A percentile compares a stretch with the other conserved stretches of the same genome.
Conservation (phyloP, 2,888 invertebrate species). For the Herminia tarsipennalis region DNA sequence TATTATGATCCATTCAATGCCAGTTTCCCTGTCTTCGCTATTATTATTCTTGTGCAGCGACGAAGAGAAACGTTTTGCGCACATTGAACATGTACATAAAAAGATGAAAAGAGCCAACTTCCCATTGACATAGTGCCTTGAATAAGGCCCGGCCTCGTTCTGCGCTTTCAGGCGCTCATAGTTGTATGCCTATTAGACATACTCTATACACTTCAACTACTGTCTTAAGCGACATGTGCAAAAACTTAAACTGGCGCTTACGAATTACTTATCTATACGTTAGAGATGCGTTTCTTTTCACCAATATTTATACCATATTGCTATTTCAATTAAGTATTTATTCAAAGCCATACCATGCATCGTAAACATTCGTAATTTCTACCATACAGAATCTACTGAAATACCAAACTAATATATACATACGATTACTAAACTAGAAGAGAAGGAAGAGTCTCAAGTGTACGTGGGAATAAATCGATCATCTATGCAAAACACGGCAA, state of each 20-base stretch:
- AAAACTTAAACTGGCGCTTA: conserved; percentile 36
- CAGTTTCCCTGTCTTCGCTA: conserved; percentile 31
- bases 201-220: conserved; percentile 50
- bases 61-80: conserved; percentile 53
- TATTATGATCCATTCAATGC: conserved; percentile 22
- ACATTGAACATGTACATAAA: conserved; percentile 57
- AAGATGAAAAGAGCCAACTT: conserved; percentile 69
- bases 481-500: conserved; percentile 84
- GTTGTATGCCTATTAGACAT: conserved; percentile 57
- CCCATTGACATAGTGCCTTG: conserved; percentile 74
- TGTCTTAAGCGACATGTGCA: conserved; percentile 42
- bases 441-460: conserved; percentile 51
- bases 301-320: conserved; percentile 18
- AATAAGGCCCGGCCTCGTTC: conserved; percentile 75
- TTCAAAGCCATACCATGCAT: conserved; percentile 73
- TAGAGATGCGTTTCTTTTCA: conserved; percentile 12
- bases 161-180: conserved; percentile 64
- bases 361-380: conserved; percentile 54
- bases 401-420: conserved; percentile 48
- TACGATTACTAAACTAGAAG: conserved; percentile 58
- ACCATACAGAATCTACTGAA: conserved; percentile 43
- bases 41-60: conserved; percentile 38
- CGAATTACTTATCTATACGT: conserved; percentile 7
- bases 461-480: conserved; percentile 58
- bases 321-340: conserved; percentile 26